Evolutionary conservation across 2,888 invertebrate species (phyloP).

Genomic region (Polietes domitor): DNA sequence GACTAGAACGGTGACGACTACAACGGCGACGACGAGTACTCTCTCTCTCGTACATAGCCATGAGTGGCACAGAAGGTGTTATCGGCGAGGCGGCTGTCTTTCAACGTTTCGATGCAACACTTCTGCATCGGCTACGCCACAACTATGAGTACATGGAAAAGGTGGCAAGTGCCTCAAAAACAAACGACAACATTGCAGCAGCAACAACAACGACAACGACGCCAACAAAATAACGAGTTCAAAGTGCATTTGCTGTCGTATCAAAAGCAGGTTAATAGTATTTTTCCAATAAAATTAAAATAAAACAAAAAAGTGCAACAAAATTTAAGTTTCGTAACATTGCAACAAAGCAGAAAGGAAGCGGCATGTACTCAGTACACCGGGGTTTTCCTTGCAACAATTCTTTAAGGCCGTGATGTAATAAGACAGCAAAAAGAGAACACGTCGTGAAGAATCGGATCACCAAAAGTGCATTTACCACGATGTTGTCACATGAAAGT

Average conservation of each 20-base stretch:
- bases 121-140: slow-evolving; percentile 40
- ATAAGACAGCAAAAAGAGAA: too few relatives aligned
- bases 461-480: too few relatives aligned
- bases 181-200: slow-evolving; percentile 17
- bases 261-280: slow-evolving; percentile 77
- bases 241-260: slow-evolving; percentile 64
- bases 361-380: too few relatives aligned
- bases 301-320: not conserved
- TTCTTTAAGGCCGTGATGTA: too few relatives aligned
- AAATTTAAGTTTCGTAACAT: not conserved
- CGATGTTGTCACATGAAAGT: too few relatives aligned
- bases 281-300: slow-evolving; percentile 46
- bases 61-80: slow-evolving; percentile 23
- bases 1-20: not conserved
- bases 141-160: slow-evolving; percentile 50
- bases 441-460: too few relatives aligned
- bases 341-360: not conserved
- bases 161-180: slow-evolving; percentile 58
- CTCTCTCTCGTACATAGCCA: not conserved
- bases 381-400: too few relatives aligned
- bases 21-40: not conserved
- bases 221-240: slow-evolving; percentile 57
- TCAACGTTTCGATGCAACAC: slow-evolving; percentile 13
- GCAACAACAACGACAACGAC: slow-evolving; percentile 8
- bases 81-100: slow-evolving; percentile 12